Base-by-base conservation (phyloP, 2,113 vertebrate genomes). In the Limnothrissa miodon region DNA sequence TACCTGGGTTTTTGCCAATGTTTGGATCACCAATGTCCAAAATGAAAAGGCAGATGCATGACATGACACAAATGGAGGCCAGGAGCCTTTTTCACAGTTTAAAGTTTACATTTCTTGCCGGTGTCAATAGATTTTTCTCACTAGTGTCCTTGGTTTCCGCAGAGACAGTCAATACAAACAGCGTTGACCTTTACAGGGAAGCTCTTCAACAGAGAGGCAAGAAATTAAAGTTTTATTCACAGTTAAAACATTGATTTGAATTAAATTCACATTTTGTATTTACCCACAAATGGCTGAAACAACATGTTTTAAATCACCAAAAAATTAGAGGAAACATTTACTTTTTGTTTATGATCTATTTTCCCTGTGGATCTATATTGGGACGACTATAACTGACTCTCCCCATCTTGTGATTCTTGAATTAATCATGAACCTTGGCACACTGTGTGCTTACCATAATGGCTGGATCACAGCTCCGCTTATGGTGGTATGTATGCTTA, bases 331-430 rank as follows among this genome's bases (percentile, higher is more conserved):
- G n/a, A n/a, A n/a, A n/a, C n/a, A n/a, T n/a, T 36, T 29, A 36
- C 33, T 29, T 36, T 9, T 29, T 33, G n/a, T 29, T 4, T 25
- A 36, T 70, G 29, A 53, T 53, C 51, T 74, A 13, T 74, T 36
- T 36, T 1, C 66, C 66, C 66, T 15, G 29, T 74, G 66, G 66
- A 33, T 17, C 62, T 29, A 15, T 33, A 15, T 36, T 29, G 39
- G 9, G 80, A 23, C 1, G 81, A 86, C 39, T 81, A 85, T 85
- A 85, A 90, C 59, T 29, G 59, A 25, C 59, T n/a, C 59, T 62
- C 59, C 25, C 59, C 59, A 56, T n/a, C 59, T 29, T 29, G n/a
- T 9, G 29, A 70, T 70, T 70, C 25, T 70, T 70, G 62, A 70
- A 70, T 70, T 36, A 70, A 70, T 70, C 62, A 70, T 70, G 62